Conservation (phyloP, 2,113 vertebrate genomes). For the Aldabrachelys gigantea region DNA sequence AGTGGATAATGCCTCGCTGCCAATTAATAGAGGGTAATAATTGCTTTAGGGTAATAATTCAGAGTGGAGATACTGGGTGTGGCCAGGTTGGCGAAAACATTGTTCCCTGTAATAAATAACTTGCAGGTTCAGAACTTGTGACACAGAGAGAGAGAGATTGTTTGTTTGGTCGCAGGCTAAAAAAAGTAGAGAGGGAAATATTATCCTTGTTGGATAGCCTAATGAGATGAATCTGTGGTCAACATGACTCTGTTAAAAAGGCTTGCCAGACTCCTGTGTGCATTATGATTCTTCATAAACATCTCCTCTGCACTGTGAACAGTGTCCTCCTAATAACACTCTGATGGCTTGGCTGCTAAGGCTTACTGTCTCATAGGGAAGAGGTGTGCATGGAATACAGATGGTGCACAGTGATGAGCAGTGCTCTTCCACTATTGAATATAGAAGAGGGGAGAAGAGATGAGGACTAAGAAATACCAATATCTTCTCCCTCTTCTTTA, state of each 20-base stretch:
- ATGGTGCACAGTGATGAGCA: neutral
- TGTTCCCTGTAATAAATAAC: neutral
- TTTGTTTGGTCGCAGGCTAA: too few relatives aligned
- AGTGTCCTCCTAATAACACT: neutral
- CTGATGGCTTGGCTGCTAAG: neutral
- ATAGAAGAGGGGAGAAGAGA: neutral
- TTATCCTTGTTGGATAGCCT: neutral
- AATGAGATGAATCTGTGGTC: neutral
- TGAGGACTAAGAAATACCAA: neutral
- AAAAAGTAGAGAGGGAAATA: neutral
- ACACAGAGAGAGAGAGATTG: too few relatives aligned
- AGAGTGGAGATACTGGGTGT: neutral
- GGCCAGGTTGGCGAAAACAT: neutral
- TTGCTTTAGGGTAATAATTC: rapidly evolving
- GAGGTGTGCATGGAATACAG: neutral
- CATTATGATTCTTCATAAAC: neutral
- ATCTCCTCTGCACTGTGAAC: neutral
- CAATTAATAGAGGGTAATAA: neutral
- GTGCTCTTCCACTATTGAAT: neutral
- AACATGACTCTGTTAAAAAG: neutral
- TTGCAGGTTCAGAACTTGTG: neutral
- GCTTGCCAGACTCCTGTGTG: neutral
- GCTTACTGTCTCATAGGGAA: neutral
- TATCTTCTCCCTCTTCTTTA: neutral
- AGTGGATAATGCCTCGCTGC: neutral